Conservation (phyloP, 2,888 invertebrate genomes). For the Argyresthia albistria region DNA sequence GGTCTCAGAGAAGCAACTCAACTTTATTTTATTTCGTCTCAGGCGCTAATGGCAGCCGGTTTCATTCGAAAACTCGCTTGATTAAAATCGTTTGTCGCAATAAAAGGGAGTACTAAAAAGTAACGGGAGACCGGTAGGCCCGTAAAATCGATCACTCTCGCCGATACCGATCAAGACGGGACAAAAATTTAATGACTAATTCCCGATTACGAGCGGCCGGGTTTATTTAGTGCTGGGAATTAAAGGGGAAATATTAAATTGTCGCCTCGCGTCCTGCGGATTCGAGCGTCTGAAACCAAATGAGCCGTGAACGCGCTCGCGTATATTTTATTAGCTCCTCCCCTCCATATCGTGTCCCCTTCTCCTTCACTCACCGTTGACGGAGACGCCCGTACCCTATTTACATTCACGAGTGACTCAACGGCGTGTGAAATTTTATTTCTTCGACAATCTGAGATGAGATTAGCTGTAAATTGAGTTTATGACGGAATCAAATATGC, state of each 20-base stretch:
- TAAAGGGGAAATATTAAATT: slow-evolving; percentile 49
- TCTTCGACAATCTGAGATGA: slow-evolving; percentile 68
- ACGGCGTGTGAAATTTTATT: slow-evolving; percentile 68
- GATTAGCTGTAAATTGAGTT: slow-evolving; percentile 71
- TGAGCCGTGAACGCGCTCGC: slow-evolving; percentile 47
- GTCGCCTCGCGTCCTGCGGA: slow-evolving; percentile 28
- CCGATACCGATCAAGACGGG: slow-evolving; percentile 54
- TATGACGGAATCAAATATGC: slow-evolving; percentile 67
- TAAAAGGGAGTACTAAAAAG: slow-evolving; percentile 69
- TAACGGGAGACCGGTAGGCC: slow-evolving; percentile 57
- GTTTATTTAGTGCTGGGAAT: slow-evolving; percentile 46
- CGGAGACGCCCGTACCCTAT: slow-evolving; percentile 28
- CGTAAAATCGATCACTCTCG: slow-evolving; percentile 57
- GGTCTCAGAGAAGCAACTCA: slow-evolving; percentile 47
- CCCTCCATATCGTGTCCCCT: slow-evolving; percentile 14
- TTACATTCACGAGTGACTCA: slow-evolving; percentile 54
- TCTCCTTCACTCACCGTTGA: slow-evolving; percentile 4
- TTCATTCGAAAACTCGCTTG: slow-evolving; percentile 66
- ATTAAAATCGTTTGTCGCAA: slow-evolving; percentile 73
- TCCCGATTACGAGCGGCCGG: slow-evolving; percentile 36
- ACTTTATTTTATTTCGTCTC: slow-evolving; percentile 59
- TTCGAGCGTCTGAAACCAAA: slow-evolving; percentile 34
- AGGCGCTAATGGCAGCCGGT: slow-evolving; percentile 56
- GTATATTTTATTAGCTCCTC: slow-evolving; percentile 45
- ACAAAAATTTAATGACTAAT: slow-evolving; percentile 56